These are phyloP conservation scores for Atherinosoma microstoma DNA, from an alignment of 2,797 vertebrate genomes.

Conservation along the genomic window DNA sequence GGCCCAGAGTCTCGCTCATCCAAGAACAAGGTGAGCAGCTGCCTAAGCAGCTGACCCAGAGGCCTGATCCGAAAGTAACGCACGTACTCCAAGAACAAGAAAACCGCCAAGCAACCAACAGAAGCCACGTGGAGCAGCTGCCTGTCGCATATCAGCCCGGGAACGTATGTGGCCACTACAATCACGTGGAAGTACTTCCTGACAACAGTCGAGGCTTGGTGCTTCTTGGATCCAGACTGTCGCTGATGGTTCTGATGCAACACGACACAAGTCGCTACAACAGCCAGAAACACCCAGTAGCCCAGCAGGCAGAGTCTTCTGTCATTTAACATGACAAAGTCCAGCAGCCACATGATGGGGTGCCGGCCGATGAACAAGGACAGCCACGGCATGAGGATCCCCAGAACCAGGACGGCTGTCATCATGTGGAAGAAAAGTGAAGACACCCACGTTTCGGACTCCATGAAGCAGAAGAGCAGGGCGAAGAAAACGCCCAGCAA, in stretches of 20 bases:
- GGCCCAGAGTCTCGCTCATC: conserved; percentile 96
- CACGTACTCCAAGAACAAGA: conserved; percentile 92
- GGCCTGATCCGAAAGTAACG: conserved; percentile 95
- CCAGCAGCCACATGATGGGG: conserved; percentile 92
- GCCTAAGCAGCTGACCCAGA: conserved; percentile 89
- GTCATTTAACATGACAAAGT: conserved; percentile 89
- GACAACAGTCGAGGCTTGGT: conserved; percentile 90
- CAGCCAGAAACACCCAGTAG: conserved; percentile 89
- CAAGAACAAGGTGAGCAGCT: conserved; percentile 91
- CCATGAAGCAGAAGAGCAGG: conserved; percentile 94
- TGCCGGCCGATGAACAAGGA: conserved; percentile 92
- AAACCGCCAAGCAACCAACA: conserved; percentile 88
- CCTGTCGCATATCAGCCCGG: conserved; percentile 91
- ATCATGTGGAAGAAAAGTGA: conserved; percentile 96
- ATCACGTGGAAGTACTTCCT: conserved; percentile 97
- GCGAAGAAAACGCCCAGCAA: conserved; percentile 93
- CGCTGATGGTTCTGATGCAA: conserved; percentile 91
- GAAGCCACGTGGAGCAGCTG: conserved; percentile 91
- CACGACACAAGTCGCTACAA: conserved; percentile 87
- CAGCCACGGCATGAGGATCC: conserved; percentile 95
- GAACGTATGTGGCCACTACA: conserved; percentile 92
- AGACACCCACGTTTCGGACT: conserved; percentile 94
- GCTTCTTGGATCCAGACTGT: conserved; percentile 89
- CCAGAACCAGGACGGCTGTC: conserved; percentile 91
- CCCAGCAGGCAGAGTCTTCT: conserved; percentile 87